These are phyloP conservation scores for Blastomussa wellsi DNA, from an alignment of 92 coral and sea anemone species.

Conservation along the genomic window DNA sequence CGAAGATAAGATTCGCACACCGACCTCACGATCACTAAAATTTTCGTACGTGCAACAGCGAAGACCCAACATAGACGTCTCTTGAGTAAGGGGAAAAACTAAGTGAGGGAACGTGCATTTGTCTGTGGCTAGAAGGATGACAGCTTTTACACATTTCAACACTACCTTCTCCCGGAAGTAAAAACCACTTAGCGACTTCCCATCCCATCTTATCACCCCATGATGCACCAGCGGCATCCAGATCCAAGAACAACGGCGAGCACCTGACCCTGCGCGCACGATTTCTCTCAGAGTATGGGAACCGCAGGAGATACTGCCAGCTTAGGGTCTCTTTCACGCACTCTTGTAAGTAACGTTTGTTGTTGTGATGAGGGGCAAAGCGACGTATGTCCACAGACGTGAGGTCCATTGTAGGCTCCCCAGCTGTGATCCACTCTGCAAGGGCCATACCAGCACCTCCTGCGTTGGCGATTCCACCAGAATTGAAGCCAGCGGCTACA, in stretches of 20 bases:
- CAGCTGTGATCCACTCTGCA: conserved; percentile 93
- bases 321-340: conserved; percentile 76
- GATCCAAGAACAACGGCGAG: conserved; percentile 71
- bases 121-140: not conserved
- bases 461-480: conserved; percentile 90
- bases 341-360: conserved; percentile 86
- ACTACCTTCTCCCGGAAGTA: conserved; percentile 57
- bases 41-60: too few species aligned
- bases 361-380: conserved; percentile 81
- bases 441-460: conserved; percentile 96
- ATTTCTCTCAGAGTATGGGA: conserved; percentile 71
- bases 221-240: conserved; percentile 76
- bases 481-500: conserved; percentile 91
- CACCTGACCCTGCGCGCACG: conserved; percentile 63
- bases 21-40: too few species aligned
- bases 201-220: conserved; percentile 92
- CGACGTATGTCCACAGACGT: conserved; percentile 89
- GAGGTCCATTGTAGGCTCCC: conserved; percentile 89
- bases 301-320: conserved; percentile 78
- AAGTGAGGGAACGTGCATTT: too few species aligned
- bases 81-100: too few species aligned
- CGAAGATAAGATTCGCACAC: too few species aligned
- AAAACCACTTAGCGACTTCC: conserved; percentile 84
- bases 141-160: not conserved
- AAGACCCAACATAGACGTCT: too few species aligned